Evolutionary conservation across 2,113 vertebrate species (phyloP).

Genomic region (Stigmatopora argus): DNA sequence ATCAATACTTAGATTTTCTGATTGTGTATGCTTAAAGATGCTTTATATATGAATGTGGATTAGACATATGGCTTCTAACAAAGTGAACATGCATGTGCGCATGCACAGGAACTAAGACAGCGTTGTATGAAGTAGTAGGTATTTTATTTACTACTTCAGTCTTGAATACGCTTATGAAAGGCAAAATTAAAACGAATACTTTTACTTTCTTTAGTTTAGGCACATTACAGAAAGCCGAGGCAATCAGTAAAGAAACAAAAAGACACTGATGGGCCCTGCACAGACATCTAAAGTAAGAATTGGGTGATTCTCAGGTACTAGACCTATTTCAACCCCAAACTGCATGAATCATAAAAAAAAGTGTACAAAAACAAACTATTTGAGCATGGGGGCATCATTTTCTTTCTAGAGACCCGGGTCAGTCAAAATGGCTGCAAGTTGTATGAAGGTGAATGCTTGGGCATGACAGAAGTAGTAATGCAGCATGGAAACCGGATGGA

Average conservation of each 20-base stretch:
- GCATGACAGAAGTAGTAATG: slow-evolving; percentile 44
- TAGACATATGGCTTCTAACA: too few species aligned
- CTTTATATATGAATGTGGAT: too few species aligned
- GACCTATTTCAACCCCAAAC: slow-evolving; percentile 1
- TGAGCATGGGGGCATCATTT: neutral
- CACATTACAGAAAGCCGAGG: slow-evolving; percentile 75
- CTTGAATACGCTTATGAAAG: slow-evolving; percentile 79
- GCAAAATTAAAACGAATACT: slow-evolving; percentile 71
- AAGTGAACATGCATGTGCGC: too few species aligned
- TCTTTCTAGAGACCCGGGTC: slow-evolving; percentile 1
- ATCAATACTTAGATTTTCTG: slow-evolving; percentile 1
- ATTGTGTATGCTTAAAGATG: neutral
- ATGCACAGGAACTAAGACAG: slow-evolving; percentile 11
- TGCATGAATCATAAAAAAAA: neutral
- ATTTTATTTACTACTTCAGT: slow-evolving; percentile 71
- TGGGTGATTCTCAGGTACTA: neutral
- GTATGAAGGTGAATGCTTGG: slow-evolving; percentile 41
- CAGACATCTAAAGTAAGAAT: slow-evolving; percentile 17
- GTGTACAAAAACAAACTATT: neutral
- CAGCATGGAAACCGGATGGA: slow-evolving; percentile 12
- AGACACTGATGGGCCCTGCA: slow-evolving; percentile 23
- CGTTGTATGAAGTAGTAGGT: slow-evolving; percentile 60
- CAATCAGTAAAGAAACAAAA: slow-evolving; percentile 18
- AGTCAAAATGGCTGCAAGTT: slow-evolving; percentile 27
- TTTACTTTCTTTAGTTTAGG: slow-evolving; percentile 70